Evolutionary conservation across 2,113 vertebrate genomes (phyloP).

Genomic region (Heterocephalus glaber): DNA sequence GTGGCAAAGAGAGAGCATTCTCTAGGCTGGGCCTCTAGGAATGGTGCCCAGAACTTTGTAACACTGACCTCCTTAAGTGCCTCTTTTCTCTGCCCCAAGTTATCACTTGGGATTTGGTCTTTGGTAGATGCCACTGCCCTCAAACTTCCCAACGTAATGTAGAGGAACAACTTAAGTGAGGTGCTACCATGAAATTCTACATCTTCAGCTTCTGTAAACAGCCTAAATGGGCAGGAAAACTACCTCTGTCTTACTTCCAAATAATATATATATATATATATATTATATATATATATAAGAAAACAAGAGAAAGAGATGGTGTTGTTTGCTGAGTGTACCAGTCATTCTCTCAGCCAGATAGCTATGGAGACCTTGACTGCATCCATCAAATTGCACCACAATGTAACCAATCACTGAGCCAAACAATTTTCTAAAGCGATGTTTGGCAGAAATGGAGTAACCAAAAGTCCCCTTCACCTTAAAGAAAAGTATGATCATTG

Average conservation of each 20-base stretch:
- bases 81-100: not conserved
- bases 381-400: not conserved
- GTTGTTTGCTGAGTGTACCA: not conserved
- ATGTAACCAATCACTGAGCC: not conserved
- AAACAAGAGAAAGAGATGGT: not conserved
- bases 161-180: not conserved
- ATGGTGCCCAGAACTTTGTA: not conserved
- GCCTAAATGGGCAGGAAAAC: not conserved
- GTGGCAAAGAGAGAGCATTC: rapidly evolving
- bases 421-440: not conserved
- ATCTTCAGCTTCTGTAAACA: not conserved
- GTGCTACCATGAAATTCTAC: not conserved
- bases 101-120: not conserved
- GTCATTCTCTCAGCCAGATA: not conserved
- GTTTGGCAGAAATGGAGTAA: not conserved
- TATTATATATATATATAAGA: not conserved
- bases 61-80: not conserved
- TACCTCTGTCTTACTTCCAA: not conserved
- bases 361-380: not conserved
- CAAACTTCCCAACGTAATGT: not conserved
- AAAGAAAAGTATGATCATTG: not conserved
- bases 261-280: too few relatives aligned
- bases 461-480: rapidly evolving
- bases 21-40: not conserved
- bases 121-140: not conserved